A percentile compares a stretch with the other conserved stretches of the same genome.
phyloP scores from a whole-genome alignment of 92 coral and sea anemone species.

The Palythoa grandis region DNA sequence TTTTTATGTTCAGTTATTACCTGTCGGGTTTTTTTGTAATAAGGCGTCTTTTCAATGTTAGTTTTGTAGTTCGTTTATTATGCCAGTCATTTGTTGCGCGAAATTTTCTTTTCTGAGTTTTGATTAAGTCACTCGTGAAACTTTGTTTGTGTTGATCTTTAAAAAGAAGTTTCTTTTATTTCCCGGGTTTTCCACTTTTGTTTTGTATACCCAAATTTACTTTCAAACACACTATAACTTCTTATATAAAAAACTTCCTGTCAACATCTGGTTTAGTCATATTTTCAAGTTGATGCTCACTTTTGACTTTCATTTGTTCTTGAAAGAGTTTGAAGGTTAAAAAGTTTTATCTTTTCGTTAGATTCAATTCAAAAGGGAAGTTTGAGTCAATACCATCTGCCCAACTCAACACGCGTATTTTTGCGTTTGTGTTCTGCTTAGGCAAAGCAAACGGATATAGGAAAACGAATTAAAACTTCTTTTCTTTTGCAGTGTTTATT shows the following conservation, averaged over 20 bases:
- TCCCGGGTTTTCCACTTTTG: not conserved
- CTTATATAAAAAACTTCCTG: not conserved
- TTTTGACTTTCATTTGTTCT: not conserved
- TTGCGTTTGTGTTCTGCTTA: not conserved
- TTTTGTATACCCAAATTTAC: not conserved
- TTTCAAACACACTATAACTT: not conserved
- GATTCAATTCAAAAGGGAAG: not conserved
- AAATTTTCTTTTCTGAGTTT: not conserved
- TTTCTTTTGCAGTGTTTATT: not conserved
- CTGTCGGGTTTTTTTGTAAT: too few species aligned
- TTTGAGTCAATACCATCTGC: not conserved
- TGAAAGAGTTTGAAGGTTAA: too few species aligned
- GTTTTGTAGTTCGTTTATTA: not conserved
- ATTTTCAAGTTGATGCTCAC: not conserved
- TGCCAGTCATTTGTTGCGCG: not conserved
- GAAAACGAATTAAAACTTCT: not conserved
- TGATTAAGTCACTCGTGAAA: not conserved
- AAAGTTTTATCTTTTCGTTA: too few species aligned
- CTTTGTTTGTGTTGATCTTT: not conserved
- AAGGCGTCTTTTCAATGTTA: not conserved
- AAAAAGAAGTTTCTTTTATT: not conserved
- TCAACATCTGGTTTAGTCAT: not conserved
- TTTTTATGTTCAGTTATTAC: too few species aligned
- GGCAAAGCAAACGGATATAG: not conserved
- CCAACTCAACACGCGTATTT: not conserved